Evolutionary conservation across 1,140 invertebrate species (phyloP), one percentile per base, ranked within the genome.

Genomic region (Vanessa tameamea): DNA sequence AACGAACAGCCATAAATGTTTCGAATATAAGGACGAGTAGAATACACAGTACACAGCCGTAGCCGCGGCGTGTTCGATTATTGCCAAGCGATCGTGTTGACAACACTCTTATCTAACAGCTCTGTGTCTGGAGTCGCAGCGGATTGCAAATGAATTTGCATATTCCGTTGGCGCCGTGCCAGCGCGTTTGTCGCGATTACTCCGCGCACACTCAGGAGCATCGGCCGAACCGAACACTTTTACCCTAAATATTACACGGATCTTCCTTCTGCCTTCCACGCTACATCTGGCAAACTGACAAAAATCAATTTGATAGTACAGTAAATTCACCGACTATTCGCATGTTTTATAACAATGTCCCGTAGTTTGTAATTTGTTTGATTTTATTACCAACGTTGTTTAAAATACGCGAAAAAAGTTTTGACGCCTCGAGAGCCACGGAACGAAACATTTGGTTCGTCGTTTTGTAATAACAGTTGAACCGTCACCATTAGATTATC

Each of bases 111-210:
- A 80, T 81, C 78, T 78, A 77, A 72, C 71, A 67, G 64, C 48
- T 69, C 65, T 64, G 71, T 64, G 81, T 79, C 86, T 82, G 84
- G 78, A 87, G 79, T 72, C 73, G 78, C 76, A 75, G 73, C 53
- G 50, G 80, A 83, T 78, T 85, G 86, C 85, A 84, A 83, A 88
- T 86, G 84, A 89, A 82, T 88, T 81, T 88, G 87, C 88, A 89
- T 85, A 82, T 83, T 85, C 69, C 57, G 13, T 73, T 88, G 88
- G 88, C 86, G 48, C 1, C 11, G 6, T 57, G 86, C 87, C 88
- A 90, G 78, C 64, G 37, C 51, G 66, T 53, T 47, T 79, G 81
- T 82, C 76, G 77, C 73, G 76, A 75, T 76, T 67, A 69, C 73
- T 66, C 72, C 31, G 57, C 20, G n/a, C 55, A 23, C 57, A 8